Percentiles rank a stretch among this genome's conserved stretches.
Evolutionary conservation across 2,797 vertebrate species (phyloP).

Genomic region (Meriones psammophilus): DNA sequence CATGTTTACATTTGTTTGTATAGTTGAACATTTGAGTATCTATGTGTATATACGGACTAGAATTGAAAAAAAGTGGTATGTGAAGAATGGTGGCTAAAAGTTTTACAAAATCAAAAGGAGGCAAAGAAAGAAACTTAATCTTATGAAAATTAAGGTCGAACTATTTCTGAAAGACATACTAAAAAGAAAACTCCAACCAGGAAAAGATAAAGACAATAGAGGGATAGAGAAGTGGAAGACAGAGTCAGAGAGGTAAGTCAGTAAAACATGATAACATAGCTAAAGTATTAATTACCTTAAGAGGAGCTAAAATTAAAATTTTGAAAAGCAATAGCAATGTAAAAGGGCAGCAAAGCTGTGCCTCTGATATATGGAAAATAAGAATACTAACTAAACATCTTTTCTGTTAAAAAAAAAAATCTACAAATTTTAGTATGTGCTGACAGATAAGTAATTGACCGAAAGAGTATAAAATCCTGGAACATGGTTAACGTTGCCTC

Average conservation of each 20-base stretch:
- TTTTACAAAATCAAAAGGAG: conserved; percentile 35
- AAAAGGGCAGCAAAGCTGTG: neutral
- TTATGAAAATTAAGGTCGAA: neutral
- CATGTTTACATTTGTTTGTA: neutral
- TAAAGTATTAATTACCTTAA: neutral
- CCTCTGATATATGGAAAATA: neutral
- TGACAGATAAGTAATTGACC: neutral
- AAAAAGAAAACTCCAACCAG: neutral
- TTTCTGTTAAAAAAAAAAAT: conserved; percentile 44
- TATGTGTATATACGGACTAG: neutral
- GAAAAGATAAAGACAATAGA: neutral
- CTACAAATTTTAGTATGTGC: neutral
- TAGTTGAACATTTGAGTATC: neutral
- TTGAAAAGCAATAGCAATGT: neutral
- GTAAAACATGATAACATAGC: neutral
- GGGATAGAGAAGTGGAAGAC: neutral
- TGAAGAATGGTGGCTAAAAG: conserved; percentile 31
- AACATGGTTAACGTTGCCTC: neutral
- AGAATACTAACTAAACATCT: neutral
- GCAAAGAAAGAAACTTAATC: conserved; percentile 27
- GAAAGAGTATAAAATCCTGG: neutral
- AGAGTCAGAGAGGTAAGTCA: conserved; percentile 1
- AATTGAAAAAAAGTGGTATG: conserved; percentile 2
- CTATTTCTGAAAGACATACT: conserved; percentile 27
- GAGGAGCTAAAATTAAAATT: conserved; percentile 26